Base-by-base conservation (phyloP, 2,888 invertebrate species). In the Gymnocheta viridis region DNA sequence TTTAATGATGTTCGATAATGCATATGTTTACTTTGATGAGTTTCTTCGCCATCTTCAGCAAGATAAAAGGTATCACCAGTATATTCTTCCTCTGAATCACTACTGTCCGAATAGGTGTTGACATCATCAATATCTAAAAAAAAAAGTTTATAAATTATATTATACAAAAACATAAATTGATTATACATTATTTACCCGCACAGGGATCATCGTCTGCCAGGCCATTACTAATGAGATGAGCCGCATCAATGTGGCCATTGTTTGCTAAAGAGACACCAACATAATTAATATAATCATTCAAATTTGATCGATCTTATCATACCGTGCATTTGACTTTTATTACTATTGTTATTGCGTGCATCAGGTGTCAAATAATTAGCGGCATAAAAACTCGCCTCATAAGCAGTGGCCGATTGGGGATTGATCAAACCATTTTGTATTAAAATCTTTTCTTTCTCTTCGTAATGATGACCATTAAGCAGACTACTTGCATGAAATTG, bases 401-500 rank as follows among this genome's bases (percentile, higher is more conserved):
- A 85, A 19, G 90, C 90, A 9, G 88, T 84, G 35, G 88, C 90
- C 17, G 73, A 66, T 60, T 69, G 60, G n/a, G 89, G 89, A 87
- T 89, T 90, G 47, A 88, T 89, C 76, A 90, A 81, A 66, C 90
- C 91, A 78, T 91, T 90, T 85, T 89, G 90, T 10, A 89, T 89
- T 85, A 90, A 87, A 70, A 90, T 87, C 69, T 89, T 87, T 67
- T 86, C 87, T 83, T 90, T 91, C 69, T 91, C 90, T 35, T 86
- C 86, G 44, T 88, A 88, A 69, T 89, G 88, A 69, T 90, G 90
- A 17, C 89, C 87, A 85, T 82, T 90, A 66, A 91, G 87, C 87
- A 91, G 85, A 85, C 88, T 91, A 88, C 89, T 91, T 81, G 90
- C 91, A 86, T 92, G 92, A 86, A 91, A 91, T 81, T 91, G 89